Evolutionary conservation across 2,797 vertebrate genomes (phyloP), one percentile per base, ranked within the genome.

Genomic region (Lithobates pipiens): DNA sequence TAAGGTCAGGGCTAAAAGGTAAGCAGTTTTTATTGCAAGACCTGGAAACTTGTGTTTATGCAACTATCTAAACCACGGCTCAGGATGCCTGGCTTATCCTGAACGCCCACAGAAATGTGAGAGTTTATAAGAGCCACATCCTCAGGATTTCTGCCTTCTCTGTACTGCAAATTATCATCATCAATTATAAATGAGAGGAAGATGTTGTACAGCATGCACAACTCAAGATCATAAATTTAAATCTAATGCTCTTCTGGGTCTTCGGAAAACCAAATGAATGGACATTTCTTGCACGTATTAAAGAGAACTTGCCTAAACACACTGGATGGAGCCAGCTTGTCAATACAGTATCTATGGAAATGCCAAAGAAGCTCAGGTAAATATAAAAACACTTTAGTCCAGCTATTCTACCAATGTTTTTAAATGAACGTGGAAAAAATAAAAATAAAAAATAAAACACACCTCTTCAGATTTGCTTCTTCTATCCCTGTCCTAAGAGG

Each of bases 101-200:
- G 32, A 36, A 50, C 23, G 36, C 71, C 69, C 23, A 73, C 23
- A n/a, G 71, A 73, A 73, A 25, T 32, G 8, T 61, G 79, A 81
- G 46, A 61, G 71, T 63, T 81, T 81, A 81, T 39, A 32, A 73
- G 79, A 81, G 69, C 79, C 69, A 63, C 67, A 63, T 75, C 73
- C 81, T 75, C 54, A 82, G 80, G 44, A 67, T 67, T 73, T 81
- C 79, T 72, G 71, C 79, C 69, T 61, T 73, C 79, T 73, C 79
- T 15, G 34, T n/a, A 39, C 69, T 44, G 72, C 71, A 68, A 75
- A 75, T 67, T 67, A 74, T 82, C 69, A 82, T 54, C 80, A 61
- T 73, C 61, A 82, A 82, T 75, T 65, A 82, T 82, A 46, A 72
- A 82, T 82, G 71, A 82, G 69, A 34, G 69, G 79, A 61, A 71